phyloP scores from a whole-genome alignment of 1,140 invertebrate species.

The Venturia canescens region DNA sequence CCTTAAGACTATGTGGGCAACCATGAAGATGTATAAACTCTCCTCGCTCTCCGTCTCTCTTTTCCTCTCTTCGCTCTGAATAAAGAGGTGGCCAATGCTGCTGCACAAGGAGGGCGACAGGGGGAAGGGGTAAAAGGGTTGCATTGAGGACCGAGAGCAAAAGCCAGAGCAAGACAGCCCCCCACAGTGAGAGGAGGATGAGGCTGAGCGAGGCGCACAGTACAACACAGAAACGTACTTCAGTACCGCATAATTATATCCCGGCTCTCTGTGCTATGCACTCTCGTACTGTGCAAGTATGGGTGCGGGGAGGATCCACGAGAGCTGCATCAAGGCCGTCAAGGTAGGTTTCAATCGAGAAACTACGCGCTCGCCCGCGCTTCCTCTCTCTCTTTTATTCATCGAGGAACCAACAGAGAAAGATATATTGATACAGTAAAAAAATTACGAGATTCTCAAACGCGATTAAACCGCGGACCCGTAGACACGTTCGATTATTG shows the following conservation, averaged over 20 bases:
- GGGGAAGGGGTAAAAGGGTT: background rate
- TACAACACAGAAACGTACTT: conserved; percentile 31
- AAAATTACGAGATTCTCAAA: conserved; percentile 36
- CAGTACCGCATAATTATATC: conserved; percentile 45
- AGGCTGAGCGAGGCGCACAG: conserved; percentile 19
- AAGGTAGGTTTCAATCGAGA: conserved; percentile 46
- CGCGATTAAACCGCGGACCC: conserved; percentile 44
- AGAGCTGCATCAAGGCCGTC: conserved; percentile 43
- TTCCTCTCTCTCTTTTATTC: conserved; percentile 5
- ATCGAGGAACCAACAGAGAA: background rate
- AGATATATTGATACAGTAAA: background rate
- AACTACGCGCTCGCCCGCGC: conserved; percentile 43
- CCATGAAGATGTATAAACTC: conserved; percentile 49
- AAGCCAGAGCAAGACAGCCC: conserved; percentile 32
- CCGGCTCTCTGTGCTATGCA: conserved; percentile 21
- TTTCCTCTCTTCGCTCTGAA: background rate
- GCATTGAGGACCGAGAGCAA: conserved; percentile 10
- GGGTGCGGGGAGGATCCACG: conserved; percentile 4
- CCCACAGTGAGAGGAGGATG: conserved; percentile 28
- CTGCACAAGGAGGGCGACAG: background rate
- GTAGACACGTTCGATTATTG: conserved; percentile 42
- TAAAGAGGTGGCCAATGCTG: background rate
- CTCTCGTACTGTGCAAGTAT: conserved; percentile 14
- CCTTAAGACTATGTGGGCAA: conserved; percentile 28
- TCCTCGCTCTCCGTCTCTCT: conserved; percentile 2